These are phyloP conservation scores for Machaerirhynchus nigripectus DNA, from an alignment of 2,113 vertebrate genomes.

Conservation along the genomic window DNA sequence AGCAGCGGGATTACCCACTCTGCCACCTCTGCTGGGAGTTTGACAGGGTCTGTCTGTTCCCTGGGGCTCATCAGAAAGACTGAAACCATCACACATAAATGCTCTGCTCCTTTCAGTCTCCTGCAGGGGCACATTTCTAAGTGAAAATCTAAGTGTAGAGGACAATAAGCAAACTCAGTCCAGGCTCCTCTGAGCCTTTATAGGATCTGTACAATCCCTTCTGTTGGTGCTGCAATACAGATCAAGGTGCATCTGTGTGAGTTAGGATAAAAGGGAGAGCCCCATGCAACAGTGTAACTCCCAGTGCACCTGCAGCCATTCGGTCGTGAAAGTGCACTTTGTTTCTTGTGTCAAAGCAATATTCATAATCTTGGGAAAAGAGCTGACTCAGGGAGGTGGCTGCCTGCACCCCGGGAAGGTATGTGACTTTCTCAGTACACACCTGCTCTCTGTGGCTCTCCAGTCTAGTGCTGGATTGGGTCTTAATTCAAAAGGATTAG, in stretches of 20 bases:
- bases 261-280: not conserved
- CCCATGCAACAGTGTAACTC: not conserved
- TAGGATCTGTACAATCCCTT: not conserved
- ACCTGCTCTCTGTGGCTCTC: not conserved
- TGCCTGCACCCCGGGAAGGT: not conserved
- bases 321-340: fast-evolving
- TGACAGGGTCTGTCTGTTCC: not conserved
- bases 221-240: not conserved
- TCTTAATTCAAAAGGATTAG: not conserved
- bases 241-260: not conserved
- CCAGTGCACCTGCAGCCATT: fast-evolving
- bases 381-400: not conserved
- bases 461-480: not conserved
- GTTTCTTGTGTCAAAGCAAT: not conserved
- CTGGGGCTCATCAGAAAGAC: not conserved
- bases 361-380: not conserved
- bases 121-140: fast-evolving
- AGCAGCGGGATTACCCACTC: not conserved
- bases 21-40: not conserved
- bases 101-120: not conserved
- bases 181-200: not conserved
- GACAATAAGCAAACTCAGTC: not conserved
- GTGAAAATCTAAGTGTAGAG: not conserved
- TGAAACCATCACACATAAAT: fast-evolving
- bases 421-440: not conserved